A percentile compares a stretch with the other conserved stretches of the same genome.
Conservation (phyloP, 2,113 vertebrate species). For the Loxodonta africana region DNA sequence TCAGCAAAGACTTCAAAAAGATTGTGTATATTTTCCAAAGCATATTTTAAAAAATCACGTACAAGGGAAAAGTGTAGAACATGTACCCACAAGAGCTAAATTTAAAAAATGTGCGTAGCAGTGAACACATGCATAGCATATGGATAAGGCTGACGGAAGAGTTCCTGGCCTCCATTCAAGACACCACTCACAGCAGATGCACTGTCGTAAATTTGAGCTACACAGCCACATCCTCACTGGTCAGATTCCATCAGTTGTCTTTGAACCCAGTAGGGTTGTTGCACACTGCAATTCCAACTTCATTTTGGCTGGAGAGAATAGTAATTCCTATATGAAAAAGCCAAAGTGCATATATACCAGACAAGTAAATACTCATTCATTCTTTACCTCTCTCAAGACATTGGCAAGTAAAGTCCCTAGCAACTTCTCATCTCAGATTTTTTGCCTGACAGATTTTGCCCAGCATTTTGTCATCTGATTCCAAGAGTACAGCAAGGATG, state of each 20-base stretch:
- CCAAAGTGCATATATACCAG: neutral
- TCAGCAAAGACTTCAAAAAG: slow-evolving; percentile 79
- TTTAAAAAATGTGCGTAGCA: slow-evolving; percentile 90
- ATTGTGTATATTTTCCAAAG: slow-evolving; percentile 86
- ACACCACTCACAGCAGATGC: slow-evolving; percentile 89
- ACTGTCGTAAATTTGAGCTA: slow-evolving; percentile 85
- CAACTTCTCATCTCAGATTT: slow-evolving; percentile 63
- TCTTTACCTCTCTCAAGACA: neutral
- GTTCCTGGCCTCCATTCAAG: slow-evolving; percentile 87
- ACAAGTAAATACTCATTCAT: slow-evolving; percentile 61
- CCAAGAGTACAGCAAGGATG: slow-evolving; percentile 53
- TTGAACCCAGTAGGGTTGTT: slow-evolving; percentile 70
- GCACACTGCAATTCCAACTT: slow-evolving; percentile 65
- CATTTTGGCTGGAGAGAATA: slow-evolving; percentile 47
- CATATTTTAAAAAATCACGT: slow-evolving; percentile 80
- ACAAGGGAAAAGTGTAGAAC: slow-evolving; percentile 86
- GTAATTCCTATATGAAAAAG: slow-evolving; percentile 51
- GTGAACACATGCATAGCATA: slow-evolving; percentile 89
- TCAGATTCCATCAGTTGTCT: slow-evolving; percentile 86
- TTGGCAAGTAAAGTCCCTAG: slow-evolving; percentile 18
- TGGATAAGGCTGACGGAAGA: slow-evolving; percentile 88
- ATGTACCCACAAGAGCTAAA: slow-evolving; percentile 89
- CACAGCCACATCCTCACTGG: slow-evolving; percentile 84
- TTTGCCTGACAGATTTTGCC: slow-evolving; percentile 69
- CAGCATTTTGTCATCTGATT: slow-evolving; percentile 33